These are phyloP conservation scores for Tetragnatha versicolor DNA, from an alignment of 1,140 invertebrate genomes.

Conservation along the genomic window DNA sequence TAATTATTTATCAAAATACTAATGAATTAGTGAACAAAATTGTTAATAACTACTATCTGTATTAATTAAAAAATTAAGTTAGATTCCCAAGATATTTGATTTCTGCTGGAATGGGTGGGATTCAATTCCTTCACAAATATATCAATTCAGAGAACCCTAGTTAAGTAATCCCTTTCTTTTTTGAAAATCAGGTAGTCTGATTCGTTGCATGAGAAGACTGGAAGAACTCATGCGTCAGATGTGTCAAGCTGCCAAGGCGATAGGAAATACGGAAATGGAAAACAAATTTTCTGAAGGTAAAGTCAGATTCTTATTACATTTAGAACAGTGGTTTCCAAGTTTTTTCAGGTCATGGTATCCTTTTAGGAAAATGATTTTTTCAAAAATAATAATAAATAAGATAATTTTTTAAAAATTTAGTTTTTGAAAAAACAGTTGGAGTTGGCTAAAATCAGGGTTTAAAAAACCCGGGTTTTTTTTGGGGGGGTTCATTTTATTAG, in stretches of 20 bases:
- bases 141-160: no score
- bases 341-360: neutral
- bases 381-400: neutral
- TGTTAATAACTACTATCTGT: no score
- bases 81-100: no score
- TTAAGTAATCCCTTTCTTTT: no score
- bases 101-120: no score
- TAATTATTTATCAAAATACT: no score
- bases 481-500: neutral
- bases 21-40: no score
- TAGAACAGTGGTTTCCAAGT: neutral
- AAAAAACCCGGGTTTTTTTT: neutral
- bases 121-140: no score
- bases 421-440: neutral
- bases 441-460: neutral
- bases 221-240: conserved; percentile 96
- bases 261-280: conserved; percentile 95
- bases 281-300: conserved; percentile 91
- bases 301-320: neutral
- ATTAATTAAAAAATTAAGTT: no score
- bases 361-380: neutral
- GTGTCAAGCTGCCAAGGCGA: conserved; percentile 94
- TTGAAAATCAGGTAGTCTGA: conserved; percentile 85
- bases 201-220: conserved; percentile 93
- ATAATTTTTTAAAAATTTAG: neutral